Evolutionary conservation across 2,888 invertebrate genomes (phyloP).

Genomic region (Escarpia spicata): DNA sequence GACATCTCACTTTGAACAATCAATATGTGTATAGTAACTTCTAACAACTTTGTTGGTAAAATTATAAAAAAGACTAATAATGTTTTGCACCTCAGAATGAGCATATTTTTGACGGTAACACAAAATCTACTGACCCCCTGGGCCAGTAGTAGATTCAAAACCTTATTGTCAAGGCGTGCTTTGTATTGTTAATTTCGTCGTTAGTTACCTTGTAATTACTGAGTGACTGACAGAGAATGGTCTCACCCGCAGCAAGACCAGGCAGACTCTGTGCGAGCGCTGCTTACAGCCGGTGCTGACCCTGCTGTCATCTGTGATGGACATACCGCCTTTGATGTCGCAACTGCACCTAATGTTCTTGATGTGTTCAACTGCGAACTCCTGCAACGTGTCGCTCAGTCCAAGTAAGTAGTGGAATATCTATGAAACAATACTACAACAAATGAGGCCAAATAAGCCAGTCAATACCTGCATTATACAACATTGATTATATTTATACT

Average conservation of each 20-base stretch:
- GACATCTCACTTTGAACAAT: no score
- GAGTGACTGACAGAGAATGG: no score
- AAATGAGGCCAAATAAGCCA: background rate
- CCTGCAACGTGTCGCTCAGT: conserved; percentile 72
- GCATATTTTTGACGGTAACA: no score
- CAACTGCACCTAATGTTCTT: conserved; percentile 67
- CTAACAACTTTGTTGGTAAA: no score
- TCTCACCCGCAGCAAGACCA: conserved; percentile 66
- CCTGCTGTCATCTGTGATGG: conserved; percentile 71
- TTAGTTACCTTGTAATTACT: background rate
- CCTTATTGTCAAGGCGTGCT: no score
- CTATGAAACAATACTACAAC: background rate
- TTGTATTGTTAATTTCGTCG: background rate
- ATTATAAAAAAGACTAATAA: no score
- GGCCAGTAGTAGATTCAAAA: no score
- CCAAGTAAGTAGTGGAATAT: conserved; percentile 67
- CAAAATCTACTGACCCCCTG: no score
- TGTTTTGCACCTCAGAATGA: no score
- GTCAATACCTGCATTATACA: background rate
- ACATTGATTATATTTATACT: background rate
- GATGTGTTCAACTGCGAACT: conserved; percentile 73
- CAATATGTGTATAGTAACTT: no score
- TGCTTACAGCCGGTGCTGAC: conserved; percentile 72
- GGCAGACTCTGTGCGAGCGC: conserved; percentile 71
- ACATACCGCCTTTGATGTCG: conserved; percentile 70